Conservation (phyloP, 1,140 invertebrate species). For the Hesperophylax magnus region DNA sequence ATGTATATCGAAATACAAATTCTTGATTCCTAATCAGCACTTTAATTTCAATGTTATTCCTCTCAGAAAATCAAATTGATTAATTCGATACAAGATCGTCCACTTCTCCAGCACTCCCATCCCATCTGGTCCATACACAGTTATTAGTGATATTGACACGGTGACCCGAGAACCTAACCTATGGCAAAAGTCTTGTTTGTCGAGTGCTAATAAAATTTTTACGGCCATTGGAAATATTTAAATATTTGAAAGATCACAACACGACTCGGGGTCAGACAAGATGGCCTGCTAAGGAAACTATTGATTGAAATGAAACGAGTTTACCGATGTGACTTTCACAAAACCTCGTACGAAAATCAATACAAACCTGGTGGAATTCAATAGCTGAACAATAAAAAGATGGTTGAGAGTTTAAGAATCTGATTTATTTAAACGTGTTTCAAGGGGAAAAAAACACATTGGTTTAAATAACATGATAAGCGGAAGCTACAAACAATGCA, state of each 20-base stretch:
- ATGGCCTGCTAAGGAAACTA: conserved; percentile 24
- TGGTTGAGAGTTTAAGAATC: too few species aligned
- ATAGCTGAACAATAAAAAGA: too few species aligned
- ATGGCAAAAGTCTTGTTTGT: conserved; percentile 51
- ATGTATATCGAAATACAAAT: too few species aligned
- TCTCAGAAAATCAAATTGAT: too few species aligned
- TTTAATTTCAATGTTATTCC: too few species aligned
- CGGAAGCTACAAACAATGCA: too few species aligned
- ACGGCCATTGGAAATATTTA: conserved; percentile 54
- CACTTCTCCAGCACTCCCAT: too few species aligned
- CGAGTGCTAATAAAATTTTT: conserved; percentile 53
- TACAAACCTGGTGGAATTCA: neutral
- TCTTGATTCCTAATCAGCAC: too few species aligned
- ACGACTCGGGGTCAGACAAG: conserved; percentile 42
- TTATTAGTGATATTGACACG: conserved; percentile 35
- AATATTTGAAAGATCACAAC: conserved; percentile 52
- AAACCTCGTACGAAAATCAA: conserved; percentile 17
- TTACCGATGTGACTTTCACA: conserved; percentile 47
- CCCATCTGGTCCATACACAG: conserved; percentile 10
- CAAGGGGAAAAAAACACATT: too few species aligned
- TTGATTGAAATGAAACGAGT: conserved; percentile 52
- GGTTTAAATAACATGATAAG: too few species aligned
- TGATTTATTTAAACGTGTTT: too few species aligned
- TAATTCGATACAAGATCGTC: too few species aligned
- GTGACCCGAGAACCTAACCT: conserved; percentile 33